phyloP scores from a whole-genome alignment of 2,888 invertebrate species.

The Melolontha melolontha region DNA sequence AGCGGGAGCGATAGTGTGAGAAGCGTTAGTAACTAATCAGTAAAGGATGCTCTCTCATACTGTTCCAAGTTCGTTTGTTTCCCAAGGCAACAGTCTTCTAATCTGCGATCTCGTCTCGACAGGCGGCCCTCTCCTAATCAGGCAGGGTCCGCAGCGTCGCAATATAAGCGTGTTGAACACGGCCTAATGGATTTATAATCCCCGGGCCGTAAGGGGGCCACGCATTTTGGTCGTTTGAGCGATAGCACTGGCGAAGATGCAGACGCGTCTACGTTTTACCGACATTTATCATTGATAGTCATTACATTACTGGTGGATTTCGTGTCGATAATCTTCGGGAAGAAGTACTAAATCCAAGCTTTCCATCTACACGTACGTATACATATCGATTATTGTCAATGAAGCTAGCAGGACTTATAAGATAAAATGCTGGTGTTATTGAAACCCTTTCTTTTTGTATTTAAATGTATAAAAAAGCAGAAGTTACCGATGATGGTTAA shows the following conservation, averaged over 20 bases:
- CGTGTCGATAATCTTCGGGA: constrained; percentile 29
- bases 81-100: constrained; percentile 63
- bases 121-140: constrained; percentile 50
- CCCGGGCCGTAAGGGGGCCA: constrained; percentile 50
- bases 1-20: constrained; percentile 28
- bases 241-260: constrained; percentile 61
- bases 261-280: constrained; percentile 65
- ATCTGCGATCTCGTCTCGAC: constrained; percentile 58
- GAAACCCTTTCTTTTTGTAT: no score
- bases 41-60: constrained; percentile 17
- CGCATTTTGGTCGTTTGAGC: constrained; percentile 55
- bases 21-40: constrained; percentile 37
- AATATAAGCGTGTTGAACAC: constrained; percentile 58
- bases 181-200: constrained; percentile 63
- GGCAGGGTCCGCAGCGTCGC: constrained; percentile 57
- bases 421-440: no score
- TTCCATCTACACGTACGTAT: not conserved
- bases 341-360: constrained; percentile 11
- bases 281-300: constrained; percentile 68
- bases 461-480: no score
- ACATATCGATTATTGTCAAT: not conserved
- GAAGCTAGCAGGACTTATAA: not conserved
- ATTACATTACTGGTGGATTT: constrained; percentile 60
- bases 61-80: constrained; percentile 48
- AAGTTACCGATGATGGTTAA: no score